Evolutionary conservation across 2,797 vertebrate species (phyloP).

Genomic region (Danio tinwini): DNA sequence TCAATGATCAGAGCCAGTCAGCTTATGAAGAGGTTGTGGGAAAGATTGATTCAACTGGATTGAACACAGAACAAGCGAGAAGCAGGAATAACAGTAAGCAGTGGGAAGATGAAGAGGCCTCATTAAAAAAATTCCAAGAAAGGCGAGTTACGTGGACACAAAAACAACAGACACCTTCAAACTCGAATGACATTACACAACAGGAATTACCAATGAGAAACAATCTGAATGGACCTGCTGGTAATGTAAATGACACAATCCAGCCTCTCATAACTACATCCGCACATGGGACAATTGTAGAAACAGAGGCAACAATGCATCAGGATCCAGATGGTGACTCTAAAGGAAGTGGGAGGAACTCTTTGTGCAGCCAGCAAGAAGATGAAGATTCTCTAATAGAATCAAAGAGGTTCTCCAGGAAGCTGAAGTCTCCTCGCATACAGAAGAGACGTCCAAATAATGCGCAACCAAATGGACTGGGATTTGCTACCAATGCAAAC

Average conservation of each 20-base stretch:
- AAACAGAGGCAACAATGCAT: conserved; percentile 22
- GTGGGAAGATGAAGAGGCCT: conserved; percentile 45
- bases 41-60: conserved; percentile 54
- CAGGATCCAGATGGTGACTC: conserved; percentile 50
- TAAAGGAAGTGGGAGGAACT: conserved; percentile 51
- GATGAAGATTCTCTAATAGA: conserved; percentile 53
- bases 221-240: conserved; percentile 51
- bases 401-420: conserved; percentile 57
- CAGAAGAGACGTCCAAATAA: conserved; percentile 63
- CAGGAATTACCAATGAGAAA: conserved; percentile 23
- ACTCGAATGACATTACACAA: conserved; percentile 30
- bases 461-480: conserved; percentile 46
- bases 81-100: conserved; percentile 20
- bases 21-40: neutral
- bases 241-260: conserved; percentile 66
- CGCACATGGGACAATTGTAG: conserved; percentile 27
- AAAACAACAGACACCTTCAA: conserved; percentile 10
- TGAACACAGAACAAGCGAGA: conserved; percentile 58
- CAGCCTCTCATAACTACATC: conserved; percentile 10
- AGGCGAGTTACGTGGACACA: conserved; percentile 59
- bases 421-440: conserved; percentile 68
- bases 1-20: conserved; percentile 1
- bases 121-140: conserved; percentile 34
- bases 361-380: conserved; percentile 43
- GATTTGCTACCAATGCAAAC: conserved; percentile 54